phyloP scores from a whole-genome alignment of 2,797 vertebrate species.

The Clangula hyemalis region DNA sequence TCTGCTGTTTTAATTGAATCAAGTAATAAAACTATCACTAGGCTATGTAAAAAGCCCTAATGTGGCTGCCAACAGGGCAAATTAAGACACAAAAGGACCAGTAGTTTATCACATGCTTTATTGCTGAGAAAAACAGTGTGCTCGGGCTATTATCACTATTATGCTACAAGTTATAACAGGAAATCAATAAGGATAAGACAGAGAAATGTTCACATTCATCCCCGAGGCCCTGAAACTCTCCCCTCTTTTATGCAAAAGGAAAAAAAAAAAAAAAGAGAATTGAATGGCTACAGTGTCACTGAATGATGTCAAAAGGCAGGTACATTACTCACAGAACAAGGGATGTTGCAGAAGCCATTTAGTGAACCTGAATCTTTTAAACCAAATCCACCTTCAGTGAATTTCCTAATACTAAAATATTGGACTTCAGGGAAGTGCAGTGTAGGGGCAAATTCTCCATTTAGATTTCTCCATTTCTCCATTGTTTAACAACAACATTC shows the following conservation, averaged over 20 bases:
- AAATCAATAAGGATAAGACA: conserved; percentile 59
- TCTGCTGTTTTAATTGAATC: conserved; percentile 41
- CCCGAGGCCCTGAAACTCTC: neutral
- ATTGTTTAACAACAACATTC: neutral
- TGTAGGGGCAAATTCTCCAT: neutral
- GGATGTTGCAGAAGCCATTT: neutral
- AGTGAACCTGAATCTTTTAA: neutral
- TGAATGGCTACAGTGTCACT: neutral
- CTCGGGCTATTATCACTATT: conserved; percentile 45
- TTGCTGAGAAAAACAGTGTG: neutral
- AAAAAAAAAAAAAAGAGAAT: neutral
- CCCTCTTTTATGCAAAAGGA: conserved; percentile 14
- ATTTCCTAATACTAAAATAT: neutral
- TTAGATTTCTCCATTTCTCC: no score
- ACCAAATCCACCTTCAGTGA: neutral
- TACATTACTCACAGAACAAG: neutral
- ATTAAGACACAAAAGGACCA: conserved; percentile 52
- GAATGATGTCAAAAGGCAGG: neutral
- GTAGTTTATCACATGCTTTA: conserved; percentile 53
- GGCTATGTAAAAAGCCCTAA: conserved; percentile 41
- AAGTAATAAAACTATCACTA: conserved; percentile 44
- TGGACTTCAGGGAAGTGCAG: neutral
- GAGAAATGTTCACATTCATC: conserved; percentile 15
- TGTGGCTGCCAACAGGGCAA: conserved; percentile 17
- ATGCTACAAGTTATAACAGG: conserved; percentile 56